Evolutionary conservation across 2,888 invertebrate genomes (phyloP), one percentile per base, ranked within the genome.

Genomic region (Aphelenchoides bicaudatus): DNA sequence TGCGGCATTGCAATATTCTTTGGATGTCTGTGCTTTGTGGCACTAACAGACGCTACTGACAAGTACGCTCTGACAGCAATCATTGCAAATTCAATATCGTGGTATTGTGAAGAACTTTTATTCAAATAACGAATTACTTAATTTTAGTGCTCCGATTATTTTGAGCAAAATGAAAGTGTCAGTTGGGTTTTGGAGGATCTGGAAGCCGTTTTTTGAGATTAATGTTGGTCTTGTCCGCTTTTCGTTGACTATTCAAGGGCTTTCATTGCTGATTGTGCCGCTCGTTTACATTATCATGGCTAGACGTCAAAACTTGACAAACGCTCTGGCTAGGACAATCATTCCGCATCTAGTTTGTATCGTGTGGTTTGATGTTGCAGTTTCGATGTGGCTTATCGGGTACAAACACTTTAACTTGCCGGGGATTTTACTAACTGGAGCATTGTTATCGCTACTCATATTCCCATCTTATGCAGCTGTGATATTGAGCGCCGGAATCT

Each of bases 331-430:
- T 1, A 64, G 61, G 6, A 51, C 54, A n/a, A 60, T 72, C 25
- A 56, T 72, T 19, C 72, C 72, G 4, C 72, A 74, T 47, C 43
- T 72, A 23, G 64, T 71, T 10, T 70, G 71, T 50, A 59, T 73
- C 23, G 19, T 65, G 21, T 73, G 73, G 73, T 60, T 65, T 13
- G 71, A 73, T 51, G 57, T 68, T 3, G 65, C 74, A 0, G 38
- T 72, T 31, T 73, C 71, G 10, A 59, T 73, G 51, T 58, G 63
- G 28, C 58, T 72, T 27, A 63, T 68, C 25, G 74, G 74, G 10
- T 68, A 58, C 53, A 43, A 47, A 37, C 37, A 43, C 8, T 68
- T 75, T 43, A 64, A 56, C 16, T 29, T 73, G 16, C 49, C 52
- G 39, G 49, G 63, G 38, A 37, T 72, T 3, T 21, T 68, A 5